Evolutionary conservation across 1,140 invertebrate species (phyloP), one percentile per base, ranked within the genome.

Genomic region (Microplitis mediator): DNA sequence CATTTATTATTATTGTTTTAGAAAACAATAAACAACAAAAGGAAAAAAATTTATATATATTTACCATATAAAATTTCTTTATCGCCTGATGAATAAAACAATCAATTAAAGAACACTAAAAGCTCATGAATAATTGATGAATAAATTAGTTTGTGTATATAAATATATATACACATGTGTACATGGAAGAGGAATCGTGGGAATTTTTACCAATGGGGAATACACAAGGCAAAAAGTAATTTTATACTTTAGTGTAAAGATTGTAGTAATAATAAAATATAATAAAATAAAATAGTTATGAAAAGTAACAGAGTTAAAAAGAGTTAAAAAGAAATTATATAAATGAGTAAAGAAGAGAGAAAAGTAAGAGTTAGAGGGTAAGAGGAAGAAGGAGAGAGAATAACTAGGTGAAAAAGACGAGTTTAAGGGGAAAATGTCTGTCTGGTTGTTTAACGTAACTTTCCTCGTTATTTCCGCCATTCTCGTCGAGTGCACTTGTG

Each of bases 391-490:
- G 4, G 23, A 34, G 23, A 58, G 16, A 8, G 54, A 65, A 66
- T 71, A 75, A 75, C 67, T 73, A 51, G 71, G 74, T 75, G 74
- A 75, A 75, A 75, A 75, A 54, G 71, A 73, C 63, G 68, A 71
- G 62, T 39, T 39, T 11, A 6, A 9, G 23, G 32, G 56, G 69
- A 45, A 50, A 54, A 74, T 76, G 66, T 39, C 67, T 72, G 65
- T 73, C 66, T 74, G 74, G 56, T 72, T 74, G 77, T 74, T 76
- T 77, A 73, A 60, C 69, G 62, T 63, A 79, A 81, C 79, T 81
- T 80, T 81, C 75, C 78, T 79, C 79, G 79, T 80, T 81, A 80
- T 76, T 76, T 63, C 66, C 77, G 54, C 69, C 67, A 72, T 75
- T 75, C 71, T 72, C 71, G 75, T 71, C 68, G 73, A 74, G 75